Evolutionary conservation across 2,888 invertebrate species (phyloP).

Genomic region (Sesamia inferens): DNA sequence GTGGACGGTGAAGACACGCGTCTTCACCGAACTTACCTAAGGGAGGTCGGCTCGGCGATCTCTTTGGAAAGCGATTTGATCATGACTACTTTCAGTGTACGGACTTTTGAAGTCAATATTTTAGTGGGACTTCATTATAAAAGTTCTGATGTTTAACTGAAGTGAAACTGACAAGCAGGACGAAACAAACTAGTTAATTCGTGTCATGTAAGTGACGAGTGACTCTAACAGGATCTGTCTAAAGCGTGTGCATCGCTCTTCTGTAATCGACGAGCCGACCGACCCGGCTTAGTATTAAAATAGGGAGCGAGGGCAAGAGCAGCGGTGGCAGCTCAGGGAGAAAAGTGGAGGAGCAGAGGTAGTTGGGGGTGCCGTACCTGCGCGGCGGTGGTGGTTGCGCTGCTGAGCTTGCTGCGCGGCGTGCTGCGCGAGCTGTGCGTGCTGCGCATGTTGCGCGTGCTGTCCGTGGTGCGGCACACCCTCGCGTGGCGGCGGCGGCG

Average conservation of each 20-base stretch:
- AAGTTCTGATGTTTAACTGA: conserved; percentile 32
- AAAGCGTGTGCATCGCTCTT: conserved; percentile 55
- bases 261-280: conserved; percentile 66
- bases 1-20: conserved; percentile 83
- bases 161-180: conserved; percentile 54
- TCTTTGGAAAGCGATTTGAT: conserved; percentile 50
- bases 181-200: conserved; percentile 44
- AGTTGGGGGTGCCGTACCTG: conserved; percentile 79
- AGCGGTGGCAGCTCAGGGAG: conserved; percentile 56
- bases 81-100: conserved; percentile 38
- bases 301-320: conserved; percentile 61
- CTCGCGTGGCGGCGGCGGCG: conserved; percentile 61
- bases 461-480: conserved; percentile 65
- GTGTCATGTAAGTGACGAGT: conserved; percentile 45
- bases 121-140: conserved; percentile 14
- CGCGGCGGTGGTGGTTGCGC: conserved; percentile 85
- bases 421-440: conserved; percentile 68
- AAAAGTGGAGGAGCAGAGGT: conserved; percentile 41
- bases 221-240: conserved; percentile 44
- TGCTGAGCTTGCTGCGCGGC: conserved; percentile 71
- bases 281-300: conserved; percentile 67
- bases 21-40: conserved; percentile 87
- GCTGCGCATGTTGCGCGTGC: conserved; percentile 72
- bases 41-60: conserved; percentile 67
- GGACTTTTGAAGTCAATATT: conserved; percentile 17